phyloP scores from a whole-genome alignment of 2,888 invertebrate species.

The Cheilosia impressa region DNA sequence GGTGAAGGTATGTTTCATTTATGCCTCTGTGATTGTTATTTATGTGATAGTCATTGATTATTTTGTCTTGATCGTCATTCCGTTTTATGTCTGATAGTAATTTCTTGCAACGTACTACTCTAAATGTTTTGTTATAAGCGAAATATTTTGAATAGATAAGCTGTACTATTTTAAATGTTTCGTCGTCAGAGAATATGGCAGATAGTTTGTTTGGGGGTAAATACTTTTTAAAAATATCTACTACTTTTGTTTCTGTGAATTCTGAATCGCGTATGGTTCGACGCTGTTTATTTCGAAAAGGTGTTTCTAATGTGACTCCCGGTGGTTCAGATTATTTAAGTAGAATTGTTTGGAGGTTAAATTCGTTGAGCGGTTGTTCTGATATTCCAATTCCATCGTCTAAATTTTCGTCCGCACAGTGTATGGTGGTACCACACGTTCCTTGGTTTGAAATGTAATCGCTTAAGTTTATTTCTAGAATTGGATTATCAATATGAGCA shows the following conservation, averaged over 20 bases:
- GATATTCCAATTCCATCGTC: too few species aligned
- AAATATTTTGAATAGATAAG: conserved; percentile 30
- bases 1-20: conserved; percentile 23
- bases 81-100: conserved; percentile 32
- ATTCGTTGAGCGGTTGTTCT: too few species aligned
- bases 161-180: conserved; percentile 10
- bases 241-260: too few species aligned
- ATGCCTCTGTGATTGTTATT: conserved; percentile 39
- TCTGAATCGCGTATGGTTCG: too few species aligned
- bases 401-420: conserved; percentile 22
- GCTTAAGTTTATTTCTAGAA: conserved; percentile 19
- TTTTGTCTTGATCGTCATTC: conserved; percentile 34
- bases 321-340: too few species aligned
- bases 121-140: conserved; percentile 33
- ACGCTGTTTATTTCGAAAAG: too few species aligned
- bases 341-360: too few species aligned
- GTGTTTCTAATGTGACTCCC: too few species aligned
- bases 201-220: too few species aligned
- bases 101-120: conserved; percentile 44
- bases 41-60: conserved; percentile 28
- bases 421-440: conserved; percentile 29
- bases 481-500: conserved; percentile 21
- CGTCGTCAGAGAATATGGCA: not conserved
- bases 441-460: conserved; percentile 31
- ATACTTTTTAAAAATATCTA: too few species aligned